These are phyloP conservation scores for Ceyx cyanopectus DNA, from an alignment of 2,113 vertebrate genomes.

Conservation along the genomic window DNA sequence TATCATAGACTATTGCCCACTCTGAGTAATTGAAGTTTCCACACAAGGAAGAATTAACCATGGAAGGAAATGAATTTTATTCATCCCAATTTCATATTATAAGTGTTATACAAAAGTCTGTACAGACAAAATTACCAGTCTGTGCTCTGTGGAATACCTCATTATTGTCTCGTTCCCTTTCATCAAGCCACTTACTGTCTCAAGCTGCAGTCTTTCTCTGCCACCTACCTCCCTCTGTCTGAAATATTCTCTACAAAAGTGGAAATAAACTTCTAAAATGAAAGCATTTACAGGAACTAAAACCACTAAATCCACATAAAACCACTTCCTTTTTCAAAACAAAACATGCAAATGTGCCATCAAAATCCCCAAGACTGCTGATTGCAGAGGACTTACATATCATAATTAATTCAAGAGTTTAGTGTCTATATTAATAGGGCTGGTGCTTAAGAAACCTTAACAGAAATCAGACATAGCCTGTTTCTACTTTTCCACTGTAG, in stretches of 20 bases:
- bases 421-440: neutral
- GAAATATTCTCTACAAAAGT: neutral
- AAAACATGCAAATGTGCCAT: rapidly evolving
- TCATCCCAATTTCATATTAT: neutral
- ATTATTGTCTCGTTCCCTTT: neutral
- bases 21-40: neutral
- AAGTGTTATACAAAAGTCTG: neutral
- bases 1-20: neutral
- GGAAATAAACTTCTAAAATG: neutral
- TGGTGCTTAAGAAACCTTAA: neutral
- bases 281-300: neutral
- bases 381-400: neutral
- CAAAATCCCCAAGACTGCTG: neutral
- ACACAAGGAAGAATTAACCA: neutral
- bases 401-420: neutral
- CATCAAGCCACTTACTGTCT: neutral
- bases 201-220: conserved; percentile 55
- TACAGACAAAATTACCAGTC: neutral
- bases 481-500: neutral
- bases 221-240: conserved; percentile 51
- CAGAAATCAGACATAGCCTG: neutral
- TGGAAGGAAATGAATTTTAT: neutral
- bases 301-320: neutral
- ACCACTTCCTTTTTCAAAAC: neutral
- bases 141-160: neutral